phyloP scores from a whole-genome alignment of 2,113 vertebrate genomes.

The Thalassarche chlororhynchos region DNA sequence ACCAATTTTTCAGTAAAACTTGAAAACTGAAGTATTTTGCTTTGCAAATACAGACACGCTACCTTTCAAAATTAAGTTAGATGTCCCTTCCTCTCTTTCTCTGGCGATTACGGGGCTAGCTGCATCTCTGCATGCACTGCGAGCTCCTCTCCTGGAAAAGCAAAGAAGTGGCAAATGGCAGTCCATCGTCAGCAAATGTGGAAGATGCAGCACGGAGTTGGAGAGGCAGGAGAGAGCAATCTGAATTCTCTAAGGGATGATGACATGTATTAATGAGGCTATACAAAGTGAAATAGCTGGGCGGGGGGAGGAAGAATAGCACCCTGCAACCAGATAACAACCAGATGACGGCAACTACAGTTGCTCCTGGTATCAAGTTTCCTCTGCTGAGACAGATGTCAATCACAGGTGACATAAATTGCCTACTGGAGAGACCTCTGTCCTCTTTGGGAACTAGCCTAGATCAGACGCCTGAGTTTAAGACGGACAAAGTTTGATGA shows the following conservation, averaged over 20 bases:
- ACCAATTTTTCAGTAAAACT: background rate
- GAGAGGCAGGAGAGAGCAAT: background rate
- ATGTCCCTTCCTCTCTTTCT: background rate
- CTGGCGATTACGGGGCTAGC: rapidly evolving
- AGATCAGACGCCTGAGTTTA: background rate
- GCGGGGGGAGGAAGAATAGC: background rate
- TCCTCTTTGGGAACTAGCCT: background rate
- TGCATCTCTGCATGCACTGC: background rate
- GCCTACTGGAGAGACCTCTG: background rate
- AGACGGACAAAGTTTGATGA: background rate
- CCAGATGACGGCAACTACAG: background rate
- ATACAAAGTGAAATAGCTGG: background rate
- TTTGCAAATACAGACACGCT: background rate
- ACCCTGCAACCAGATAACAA: background rate
- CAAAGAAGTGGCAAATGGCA: background rate
- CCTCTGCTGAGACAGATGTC: background rate
- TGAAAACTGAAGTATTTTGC: background rate
- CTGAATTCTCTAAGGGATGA: background rate
- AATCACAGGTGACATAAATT: background rate
- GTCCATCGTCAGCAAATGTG: background rate
- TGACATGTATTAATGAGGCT: background rate
- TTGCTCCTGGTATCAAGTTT: background rate
- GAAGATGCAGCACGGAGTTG: background rate
- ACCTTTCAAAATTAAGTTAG: background rate
- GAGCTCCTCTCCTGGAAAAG: background rate